Evolutionary conservation across 2,113 vertebrate genomes (phyloP), one percentile per base, ranked within the genome.

Genomic region (Anolis sagrei): DNA sequence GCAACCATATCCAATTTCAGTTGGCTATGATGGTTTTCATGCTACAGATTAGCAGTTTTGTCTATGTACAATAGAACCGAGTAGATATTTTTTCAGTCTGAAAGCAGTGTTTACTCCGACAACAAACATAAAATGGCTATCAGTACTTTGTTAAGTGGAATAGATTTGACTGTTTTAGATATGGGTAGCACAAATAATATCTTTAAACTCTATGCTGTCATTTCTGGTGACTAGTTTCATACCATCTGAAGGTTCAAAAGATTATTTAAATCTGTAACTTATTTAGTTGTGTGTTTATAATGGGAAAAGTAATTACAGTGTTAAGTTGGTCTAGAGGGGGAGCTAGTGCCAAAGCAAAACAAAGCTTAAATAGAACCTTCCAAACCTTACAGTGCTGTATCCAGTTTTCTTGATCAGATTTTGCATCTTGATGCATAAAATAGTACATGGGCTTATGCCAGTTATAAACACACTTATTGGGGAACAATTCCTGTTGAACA

Each of bases 291-390:
- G 66, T 48, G 21, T 79, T 87, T 77, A 85, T 87, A 88, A 77
- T 93, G 85, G 83, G 48, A 92, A 90, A 94, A 85, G 70, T 72
- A 87, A 88, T 94, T 93, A 72, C 77, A 89, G 1, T 94, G 85
- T 87, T 87, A 90, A 85, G 39, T 87, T 93, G 94, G 95, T 95
- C 96, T 97, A 94, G 95, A 97, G 96, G 95, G 96, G 96, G 96
- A 97, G 96, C 96, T 97, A 96, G 95, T 92, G 95, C 92, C 95
- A 96, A 96, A 95, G 95, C 89, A 92, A 96, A 96, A 89, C 74
- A 70, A 90, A 81, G 85, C 78, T 92, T 92, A 73, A 76, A 32
- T 93, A 49, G 89, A 77, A 88, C 91, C 58, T n/a, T 92, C 88
- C 61, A 92, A 91, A 87, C 80, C 85, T 84, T 90, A 62, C 86